Conservation (phyloP, 2,113 vertebrate genomes). For the Phocoena phocoena region DNA sequence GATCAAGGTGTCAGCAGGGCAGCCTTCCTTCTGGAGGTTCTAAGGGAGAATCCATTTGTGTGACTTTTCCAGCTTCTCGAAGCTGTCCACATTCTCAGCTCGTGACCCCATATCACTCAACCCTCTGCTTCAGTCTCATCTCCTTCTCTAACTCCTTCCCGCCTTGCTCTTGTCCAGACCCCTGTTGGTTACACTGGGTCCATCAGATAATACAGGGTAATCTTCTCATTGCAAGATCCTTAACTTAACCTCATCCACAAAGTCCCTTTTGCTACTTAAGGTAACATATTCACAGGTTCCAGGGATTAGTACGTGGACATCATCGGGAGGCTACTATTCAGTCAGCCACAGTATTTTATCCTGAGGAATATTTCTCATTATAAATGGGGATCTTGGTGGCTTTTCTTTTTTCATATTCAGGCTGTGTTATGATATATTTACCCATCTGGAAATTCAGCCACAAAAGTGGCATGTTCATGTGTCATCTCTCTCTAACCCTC, state of each 20-base stretch:
- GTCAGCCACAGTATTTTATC: background rate
- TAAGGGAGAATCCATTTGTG: background rate
- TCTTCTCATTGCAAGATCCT: background rate
- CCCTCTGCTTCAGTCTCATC: background rate
- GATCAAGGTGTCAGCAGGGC: background rate
- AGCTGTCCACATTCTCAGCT: background rate
- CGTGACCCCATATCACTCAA: background rate
- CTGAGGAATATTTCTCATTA: background rate
- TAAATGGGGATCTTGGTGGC: background rate
- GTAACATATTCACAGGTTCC: background rate
- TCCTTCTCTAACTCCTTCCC: background rate
- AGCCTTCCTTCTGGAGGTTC: background rate
- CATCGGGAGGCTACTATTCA: background rate
- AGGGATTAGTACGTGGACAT: background rate
- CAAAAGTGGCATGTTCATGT: background rate
- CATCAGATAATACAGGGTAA: background rate
- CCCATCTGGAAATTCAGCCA: background rate
- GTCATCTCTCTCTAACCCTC: background rate
- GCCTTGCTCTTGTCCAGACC: background rate
- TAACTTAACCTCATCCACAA: background rate
- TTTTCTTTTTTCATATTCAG: background rate
- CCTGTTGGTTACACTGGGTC: background rate
- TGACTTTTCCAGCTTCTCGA: background rate
- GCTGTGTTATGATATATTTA: slow-evolving; percentile 11
- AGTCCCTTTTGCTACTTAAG: background rate